These are phyloP conservation scores for Pangasius larnaudii DNA, from an alignment of 2,797 vertebrate genomes.

Conservation along the genomic window DNA sequence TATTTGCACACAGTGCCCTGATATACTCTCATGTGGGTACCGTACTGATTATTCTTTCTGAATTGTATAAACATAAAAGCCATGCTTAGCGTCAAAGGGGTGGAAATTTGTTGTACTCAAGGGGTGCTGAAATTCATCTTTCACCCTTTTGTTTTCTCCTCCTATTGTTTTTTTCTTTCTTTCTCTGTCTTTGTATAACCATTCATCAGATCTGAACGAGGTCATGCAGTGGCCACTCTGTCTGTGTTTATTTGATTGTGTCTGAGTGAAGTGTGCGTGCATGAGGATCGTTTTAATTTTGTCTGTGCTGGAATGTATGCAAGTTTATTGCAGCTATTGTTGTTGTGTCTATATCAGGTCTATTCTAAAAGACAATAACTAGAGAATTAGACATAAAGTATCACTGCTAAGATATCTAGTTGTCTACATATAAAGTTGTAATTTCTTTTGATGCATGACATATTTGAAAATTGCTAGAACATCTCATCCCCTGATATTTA, in stretches of 20 bases:
- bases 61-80: background rate
- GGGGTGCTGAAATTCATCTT: slow-evolving; percentile 12
- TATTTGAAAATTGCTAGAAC: background rate
- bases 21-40: background rate
- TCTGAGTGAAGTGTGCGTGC: slow-evolving; percentile 14
- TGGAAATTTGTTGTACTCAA: slow-evolving; percentile 6
- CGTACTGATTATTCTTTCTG: background rate
- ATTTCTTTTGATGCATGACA: background rate
- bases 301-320: slow-evolving; percentile 16
- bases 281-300: slow-evolving; percentile 6
- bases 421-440: background rate
- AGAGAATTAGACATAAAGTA: background rate
- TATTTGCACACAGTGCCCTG: background rate
- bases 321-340: background rate
- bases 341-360: background rate
- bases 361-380: background rate
- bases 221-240: slow-evolving; percentile 28
- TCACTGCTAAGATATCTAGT: background rate
- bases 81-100: background rate
- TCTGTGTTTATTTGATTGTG: slow-evolving; percentile 39
- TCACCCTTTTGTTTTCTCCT: slow-evolving; percentile 9
- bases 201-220: slow-evolving; percentile 24
- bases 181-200: background rate
- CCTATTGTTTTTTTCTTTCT: background rate
- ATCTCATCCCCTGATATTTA: background rate